These are phyloP conservation scores for Pachymerium ferrugineum DNA, from an alignment of 2,888 invertebrate species.

Conservation along the genomic window DNA sequence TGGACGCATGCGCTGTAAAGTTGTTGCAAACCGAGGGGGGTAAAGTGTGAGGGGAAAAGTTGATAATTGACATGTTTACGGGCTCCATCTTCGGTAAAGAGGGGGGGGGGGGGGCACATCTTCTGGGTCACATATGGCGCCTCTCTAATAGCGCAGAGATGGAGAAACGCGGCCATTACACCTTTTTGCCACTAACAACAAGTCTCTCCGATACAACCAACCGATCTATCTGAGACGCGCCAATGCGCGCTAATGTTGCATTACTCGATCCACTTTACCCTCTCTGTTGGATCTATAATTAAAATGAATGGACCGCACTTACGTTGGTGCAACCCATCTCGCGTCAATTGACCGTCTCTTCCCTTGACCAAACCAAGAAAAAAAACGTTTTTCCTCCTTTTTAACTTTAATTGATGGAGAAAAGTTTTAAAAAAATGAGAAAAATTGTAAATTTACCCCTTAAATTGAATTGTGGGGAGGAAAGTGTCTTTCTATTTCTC, in stretches of 20 bases:
- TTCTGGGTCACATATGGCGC: conserved; percentile 1
- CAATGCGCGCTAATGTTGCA: neutral
- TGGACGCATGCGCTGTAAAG: neutral
- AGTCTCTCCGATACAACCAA: neutral
- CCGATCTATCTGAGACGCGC: neutral
- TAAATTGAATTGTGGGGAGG: conserved; percentile 3
- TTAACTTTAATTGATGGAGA: too few species aligned
- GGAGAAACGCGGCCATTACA: neutral
- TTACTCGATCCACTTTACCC: neutral
- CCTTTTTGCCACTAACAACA: neutral
- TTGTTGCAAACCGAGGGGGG: neutral
- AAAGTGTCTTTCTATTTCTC: neutral
- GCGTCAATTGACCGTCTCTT: neutral
- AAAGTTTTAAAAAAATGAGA: neutral
- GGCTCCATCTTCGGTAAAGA: too few species aligned
- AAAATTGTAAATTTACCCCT: neutral
- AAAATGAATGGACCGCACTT: neutral
- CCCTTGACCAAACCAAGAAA: neutral
- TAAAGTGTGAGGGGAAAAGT: too few species aligned
- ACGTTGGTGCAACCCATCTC: too few species aligned
- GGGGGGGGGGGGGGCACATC: too few species aligned
- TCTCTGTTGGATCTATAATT: neutral
- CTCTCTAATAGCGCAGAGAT: neutral
- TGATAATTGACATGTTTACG: conserved; percentile 14
- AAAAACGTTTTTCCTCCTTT: too few species aligned